phyloP scores from a whole-genome alignment of 2,113 vertebrate genomes.

The Myxocyprinus asiaticus region DNA sequence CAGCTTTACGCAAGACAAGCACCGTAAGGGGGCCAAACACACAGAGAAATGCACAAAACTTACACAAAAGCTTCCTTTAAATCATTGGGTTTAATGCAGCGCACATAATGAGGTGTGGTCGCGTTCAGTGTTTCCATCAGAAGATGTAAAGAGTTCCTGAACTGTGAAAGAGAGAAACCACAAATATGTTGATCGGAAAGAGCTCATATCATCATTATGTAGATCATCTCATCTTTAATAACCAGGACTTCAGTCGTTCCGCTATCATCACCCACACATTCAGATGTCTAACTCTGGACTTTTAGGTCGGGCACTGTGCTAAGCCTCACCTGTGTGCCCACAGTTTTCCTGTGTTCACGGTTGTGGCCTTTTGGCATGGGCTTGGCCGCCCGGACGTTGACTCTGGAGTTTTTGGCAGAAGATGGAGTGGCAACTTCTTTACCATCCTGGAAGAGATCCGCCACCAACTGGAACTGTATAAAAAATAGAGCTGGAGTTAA shows the following conservation, averaged over 20 bases:
- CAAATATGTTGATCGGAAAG: neutral
- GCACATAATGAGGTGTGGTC: slow-evolving; percentile 93
- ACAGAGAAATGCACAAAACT: slow-evolving; percentile 63
- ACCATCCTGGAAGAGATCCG: slow-evolving; percentile 86
- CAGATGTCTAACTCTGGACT: neutral
- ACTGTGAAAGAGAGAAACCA: slow-evolving; percentile 69
- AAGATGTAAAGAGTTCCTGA: slow-evolving; percentile 87
- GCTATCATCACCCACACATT: neutral
- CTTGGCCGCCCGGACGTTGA: slow-evolving; percentile 81
- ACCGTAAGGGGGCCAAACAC: neutral
- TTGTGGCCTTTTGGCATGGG: slow-evolving; percentile 78
- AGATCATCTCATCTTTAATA: neutral
- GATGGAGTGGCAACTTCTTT: slow-evolving; percentile 57
- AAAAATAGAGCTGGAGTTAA: neutral
- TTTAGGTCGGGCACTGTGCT: neutral
- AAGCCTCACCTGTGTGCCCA: slow-evolving; percentile 87
- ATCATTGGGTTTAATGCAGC: slow-evolving; percentile 96
- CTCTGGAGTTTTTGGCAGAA: slow-evolving; percentile 65
- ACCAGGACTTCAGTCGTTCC: neutral
- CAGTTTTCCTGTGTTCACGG: slow-evolving; percentile 89
- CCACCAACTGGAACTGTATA: slow-evolving; percentile 84
- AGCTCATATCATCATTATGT: too few relatives aligned
- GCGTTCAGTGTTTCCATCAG: slow-evolving; percentile 95
- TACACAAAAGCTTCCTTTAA: slow-evolving; percentile 88
- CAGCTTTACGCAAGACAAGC: neutral